Evolutionary conservation across 2,113 vertebrate genomes (phyloP), one percentile per base, ranked within the genome.

Genomic region (Lagopus leucura): DNA sequence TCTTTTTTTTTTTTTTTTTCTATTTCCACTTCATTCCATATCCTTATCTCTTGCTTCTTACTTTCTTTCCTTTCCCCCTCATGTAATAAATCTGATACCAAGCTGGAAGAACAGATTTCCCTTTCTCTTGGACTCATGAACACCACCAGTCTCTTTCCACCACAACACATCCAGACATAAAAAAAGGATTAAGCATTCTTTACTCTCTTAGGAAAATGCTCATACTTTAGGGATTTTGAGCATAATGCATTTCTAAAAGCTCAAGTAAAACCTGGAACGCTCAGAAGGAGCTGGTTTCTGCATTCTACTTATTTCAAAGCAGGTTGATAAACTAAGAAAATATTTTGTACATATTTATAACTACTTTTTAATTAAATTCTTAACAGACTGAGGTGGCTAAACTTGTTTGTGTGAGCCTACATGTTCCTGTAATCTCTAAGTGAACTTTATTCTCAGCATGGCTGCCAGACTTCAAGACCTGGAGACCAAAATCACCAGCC

Each of bases 121-220:
- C 20, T 43, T 89, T 73, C 60, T 83, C 69, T 77, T 94, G 52
- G 54, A 69, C 78, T 88, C 94, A 61, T 67, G 22, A 69, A 95
- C 75, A 45, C 66, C 66, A 66, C 55, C 52, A 84, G 36, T 55
- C 2, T 7, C 27, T 83, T 95, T 92, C 24, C 58, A 92, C 11
- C 57, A 69, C 2, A 86, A 61, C 65, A 90, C 65, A 70, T 38
- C 47, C 45, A 81, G 73, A 80, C 73, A 86, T 70, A 63, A 72
- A 86, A 93, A 60, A 19, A 88, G 92, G 91, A 94, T 95, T 95
- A 95, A 66, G 45, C 86, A 95, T 94, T 95, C 94, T 86, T 95
- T 82, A 43, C 40, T 90, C 12, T 90, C 93, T 95, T 94, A 95
- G 63, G 90, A 88, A 90, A 93, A 82, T 61, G 17, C 84, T 90